Evolutionary conservation across 2,797 vertebrate species (phyloP).

Genomic region (Loriculus beryllinus): DNA sequence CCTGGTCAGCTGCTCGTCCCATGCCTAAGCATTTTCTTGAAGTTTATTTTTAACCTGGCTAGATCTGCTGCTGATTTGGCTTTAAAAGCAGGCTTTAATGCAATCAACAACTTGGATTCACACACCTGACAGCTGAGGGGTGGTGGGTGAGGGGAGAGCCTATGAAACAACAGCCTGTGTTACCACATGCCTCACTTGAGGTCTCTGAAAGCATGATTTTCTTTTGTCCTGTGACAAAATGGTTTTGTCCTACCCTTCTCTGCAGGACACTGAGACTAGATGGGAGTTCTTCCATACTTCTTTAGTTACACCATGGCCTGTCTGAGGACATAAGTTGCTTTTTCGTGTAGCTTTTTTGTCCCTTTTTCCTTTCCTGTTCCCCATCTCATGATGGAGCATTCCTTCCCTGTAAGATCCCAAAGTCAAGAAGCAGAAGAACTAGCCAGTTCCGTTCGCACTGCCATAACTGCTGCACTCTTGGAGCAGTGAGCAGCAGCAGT

Average conservation of each 20-base stretch:
- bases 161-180: background rate
- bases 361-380: background rate
- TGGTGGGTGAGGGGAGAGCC: constrained; percentile 10
- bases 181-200: background rate
- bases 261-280: background rate
- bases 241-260: background rate
- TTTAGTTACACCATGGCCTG: background rate
- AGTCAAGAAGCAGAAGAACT: background rate
- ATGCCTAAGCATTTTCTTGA: background rate
- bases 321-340: background rate
- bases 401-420: background rate
- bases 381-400: background rate
- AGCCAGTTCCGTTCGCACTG: background rate
- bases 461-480: background rate
- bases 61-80: constrained; percentile 10
- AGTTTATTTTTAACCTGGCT: constrained; percentile 47
- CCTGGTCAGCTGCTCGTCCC: constrained; percentile 24
- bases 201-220: background rate
- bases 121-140: constrained; percentile 14
- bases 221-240: background rate
- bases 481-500: background rate
- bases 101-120: constrained; percentile 13
- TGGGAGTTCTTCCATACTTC: background rate
- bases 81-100: constrained; percentile 6
- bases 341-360: background rate